Percentiles rank a stretch among this genome's conserved stretches.
These are phyloP conservation scores for Sebastolobus altivelis DNA, from an alignment of 2,797 vertebrate species.

Conservation along the genomic window DNA sequence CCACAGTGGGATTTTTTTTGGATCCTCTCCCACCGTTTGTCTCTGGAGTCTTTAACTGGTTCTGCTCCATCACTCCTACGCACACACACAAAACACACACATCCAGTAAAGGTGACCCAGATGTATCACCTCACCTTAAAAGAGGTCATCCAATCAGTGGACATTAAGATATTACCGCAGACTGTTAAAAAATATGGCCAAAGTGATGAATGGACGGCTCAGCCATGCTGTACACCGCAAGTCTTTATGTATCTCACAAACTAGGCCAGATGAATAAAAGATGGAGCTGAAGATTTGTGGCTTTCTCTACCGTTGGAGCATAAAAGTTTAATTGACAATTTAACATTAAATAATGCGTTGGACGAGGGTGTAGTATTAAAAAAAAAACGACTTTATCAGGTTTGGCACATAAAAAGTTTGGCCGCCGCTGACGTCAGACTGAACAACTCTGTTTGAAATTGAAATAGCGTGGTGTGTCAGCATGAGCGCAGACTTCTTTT, in stretches of 20 bases:
- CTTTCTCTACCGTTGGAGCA: slow-evolving; percentile 28
- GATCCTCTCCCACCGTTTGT: slow-evolving; percentile 46
- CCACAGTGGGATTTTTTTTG: slow-evolving; percentile 39
- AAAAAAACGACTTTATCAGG: slow-evolving; percentile 35
- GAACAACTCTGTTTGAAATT: slow-evolving; percentile 34
- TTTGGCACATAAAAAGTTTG: slow-evolving; percentile 40
- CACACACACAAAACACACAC: background rate
- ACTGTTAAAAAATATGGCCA: slow-evolving; percentile 40
- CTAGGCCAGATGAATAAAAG: slow-evolving; percentile 67
- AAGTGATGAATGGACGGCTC: slow-evolving; percentile 36
- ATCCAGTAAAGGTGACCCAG: slow-evolving; percentile 37
- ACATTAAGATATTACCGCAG: slow-evolving; percentile 47
- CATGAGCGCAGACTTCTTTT: slow-evolving; percentile 8
- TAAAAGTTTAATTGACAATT: slow-evolving; percentile 73
- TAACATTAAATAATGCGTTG: slow-evolving; percentile 63
- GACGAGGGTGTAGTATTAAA: slow-evolving; percentile 11
- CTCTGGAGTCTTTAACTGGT: slow-evolving; percentile 35
- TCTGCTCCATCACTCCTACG: slow-evolving; percentile 23
- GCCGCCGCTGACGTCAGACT: slow-evolving; percentile 42
- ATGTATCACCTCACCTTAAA: slow-evolving; percentile 24
- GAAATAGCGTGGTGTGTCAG: slow-evolving; percentile 38
- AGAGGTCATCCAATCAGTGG: slow-evolving; percentile 38
- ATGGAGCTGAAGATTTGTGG: slow-evolving; percentile 66
- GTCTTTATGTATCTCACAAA: slow-evolving; percentile 55
- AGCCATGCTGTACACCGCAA: slow-evolving; percentile 1